Conservation (phyloP, 2,888 invertebrate species). For the Brachyptera risi region DNA sequence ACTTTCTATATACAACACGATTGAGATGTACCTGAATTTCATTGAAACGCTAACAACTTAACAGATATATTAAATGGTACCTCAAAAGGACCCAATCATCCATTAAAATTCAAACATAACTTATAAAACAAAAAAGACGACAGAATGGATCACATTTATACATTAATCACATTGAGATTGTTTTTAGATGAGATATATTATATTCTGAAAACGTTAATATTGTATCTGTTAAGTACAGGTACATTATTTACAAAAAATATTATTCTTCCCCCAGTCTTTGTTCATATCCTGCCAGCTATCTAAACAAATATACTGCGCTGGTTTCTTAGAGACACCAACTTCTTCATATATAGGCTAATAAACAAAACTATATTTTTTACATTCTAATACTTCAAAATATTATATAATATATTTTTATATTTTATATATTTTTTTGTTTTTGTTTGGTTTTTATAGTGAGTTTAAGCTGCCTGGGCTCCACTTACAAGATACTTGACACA, state of each 20-base stretch:
- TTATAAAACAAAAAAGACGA: constrained; percentile 3
- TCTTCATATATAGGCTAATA: constrained; percentile 9
- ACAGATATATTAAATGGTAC: too few species aligned
- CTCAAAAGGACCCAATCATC: constrained; percentile 8
- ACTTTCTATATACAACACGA: too few species aligned
- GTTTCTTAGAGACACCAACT: constrained; percentile 16
- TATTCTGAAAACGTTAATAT: constrained; percentile 7
- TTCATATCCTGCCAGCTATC: constrained; percentile 22
- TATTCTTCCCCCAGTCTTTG: constrained; percentile 3
- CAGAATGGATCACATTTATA: constrained; percentile 19
- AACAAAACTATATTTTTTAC: constrained; percentile 21
- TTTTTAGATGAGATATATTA: constrained; percentile 4
- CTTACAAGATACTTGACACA: neutral
- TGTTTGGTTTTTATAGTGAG: constrained; percentile 15
- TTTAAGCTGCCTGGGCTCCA: constrained; percentile 11
- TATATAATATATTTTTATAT: constrained; percentile 20
- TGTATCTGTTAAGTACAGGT: constrained; percentile 19
- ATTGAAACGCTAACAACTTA: neutral
- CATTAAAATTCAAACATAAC: constrained; percentile 14
- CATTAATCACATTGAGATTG: constrained; percentile 17
- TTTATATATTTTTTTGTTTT: constrained; percentile 20
- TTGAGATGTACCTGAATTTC: neutral
- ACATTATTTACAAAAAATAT: constrained; percentile 9
- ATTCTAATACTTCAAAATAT: constrained; percentile 17
- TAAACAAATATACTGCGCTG: constrained; percentile 16